Evolutionary conservation across 2,797 vertebrate species (phyloP), one percentile per base, ranked within the genome.

Genomic region (Characodon lateralis): DNA sequence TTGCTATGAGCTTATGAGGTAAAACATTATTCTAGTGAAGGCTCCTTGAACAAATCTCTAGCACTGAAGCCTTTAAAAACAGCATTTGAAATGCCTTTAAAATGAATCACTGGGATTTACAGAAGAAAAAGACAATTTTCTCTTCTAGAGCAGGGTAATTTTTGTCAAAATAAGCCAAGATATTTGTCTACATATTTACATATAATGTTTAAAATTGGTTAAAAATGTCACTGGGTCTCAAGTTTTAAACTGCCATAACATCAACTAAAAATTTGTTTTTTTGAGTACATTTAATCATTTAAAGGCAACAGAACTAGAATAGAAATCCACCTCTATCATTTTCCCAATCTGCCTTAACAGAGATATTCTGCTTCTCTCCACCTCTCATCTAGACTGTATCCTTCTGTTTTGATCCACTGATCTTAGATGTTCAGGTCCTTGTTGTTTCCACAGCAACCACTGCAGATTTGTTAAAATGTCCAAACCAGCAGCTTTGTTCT

Each of bases 381-480:
- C 16, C 53, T 63, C 24, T 71, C 24, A n/a, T 73, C 24, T 39
- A 35, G 14, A 43, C 24, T 48, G 53, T 26, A 59, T 71, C 53
- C 22, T 41, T 53, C 70, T 77, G 55, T 66, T 79, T 76, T 28
- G 20, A 26, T 76, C 56, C 18, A 72, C 39, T 81, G 76, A 76
- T 73, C 12, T 66, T 68, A 14, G 6, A 77, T 59, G 72, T 56
- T 53, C 58, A 74, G 16, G 41, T 14, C 70, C 82, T 78, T 80
- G 61, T 78, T 80, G 86, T 90, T 91, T 87, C 87, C 91, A 90
- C 85, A 84, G 88, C 85, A 91, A 91, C 85, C 77, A 50, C 78
- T 81, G 81, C 53, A 74, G 78, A 84, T 59, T 71, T 80, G 65
- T 28, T 50, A 31, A 71, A 58, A 58, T 61, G 71, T 80, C 76